Conservation (phyloP, 53 echinoderm and acorn worm genomes). For the Echinometra lucunter region DNA sequence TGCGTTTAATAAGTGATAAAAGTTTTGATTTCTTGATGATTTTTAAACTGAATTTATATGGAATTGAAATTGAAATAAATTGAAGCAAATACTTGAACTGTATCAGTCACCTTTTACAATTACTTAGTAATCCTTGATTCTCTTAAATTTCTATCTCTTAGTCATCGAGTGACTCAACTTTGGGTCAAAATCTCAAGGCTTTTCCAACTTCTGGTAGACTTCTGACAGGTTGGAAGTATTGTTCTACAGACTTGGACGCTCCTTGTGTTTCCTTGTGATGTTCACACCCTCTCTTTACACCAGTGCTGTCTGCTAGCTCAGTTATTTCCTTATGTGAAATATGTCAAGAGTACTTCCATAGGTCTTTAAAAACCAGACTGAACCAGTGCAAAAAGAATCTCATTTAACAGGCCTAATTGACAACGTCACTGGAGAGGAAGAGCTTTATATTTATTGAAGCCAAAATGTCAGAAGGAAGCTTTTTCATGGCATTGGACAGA, state of each 20-base stretch:
- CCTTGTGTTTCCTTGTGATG: not conserved
- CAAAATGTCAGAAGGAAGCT: no score
- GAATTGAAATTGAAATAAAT: not conserved
- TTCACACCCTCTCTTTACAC: not conserved
- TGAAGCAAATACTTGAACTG: not conserved
- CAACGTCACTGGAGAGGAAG: not conserved
- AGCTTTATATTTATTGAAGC: not conserved
- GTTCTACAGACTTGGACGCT: not conserved
- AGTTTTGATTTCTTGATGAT: no score
- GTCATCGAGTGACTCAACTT: not conserved
- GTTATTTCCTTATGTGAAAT: not conserved
- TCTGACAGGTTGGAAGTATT: not conserved
- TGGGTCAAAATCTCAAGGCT: slow-evolving; percentile 2
- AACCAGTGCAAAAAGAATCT: not conserved
- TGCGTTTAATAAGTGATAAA: no score
- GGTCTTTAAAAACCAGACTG: not conserved
- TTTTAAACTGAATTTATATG: no score
- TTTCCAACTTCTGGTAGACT: not conserved
- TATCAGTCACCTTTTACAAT: not conserved
- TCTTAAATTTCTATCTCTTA: not conserved
- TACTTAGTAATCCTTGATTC: not conserved
- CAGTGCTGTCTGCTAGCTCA: not conserved
- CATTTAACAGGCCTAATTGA: not conserved
- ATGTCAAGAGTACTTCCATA: not conserved
- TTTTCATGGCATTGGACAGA: no score